phyloP scores from a whole-genome alignment of 2,113 vertebrate species.

The Oncorhynchus nerka region DNA sequence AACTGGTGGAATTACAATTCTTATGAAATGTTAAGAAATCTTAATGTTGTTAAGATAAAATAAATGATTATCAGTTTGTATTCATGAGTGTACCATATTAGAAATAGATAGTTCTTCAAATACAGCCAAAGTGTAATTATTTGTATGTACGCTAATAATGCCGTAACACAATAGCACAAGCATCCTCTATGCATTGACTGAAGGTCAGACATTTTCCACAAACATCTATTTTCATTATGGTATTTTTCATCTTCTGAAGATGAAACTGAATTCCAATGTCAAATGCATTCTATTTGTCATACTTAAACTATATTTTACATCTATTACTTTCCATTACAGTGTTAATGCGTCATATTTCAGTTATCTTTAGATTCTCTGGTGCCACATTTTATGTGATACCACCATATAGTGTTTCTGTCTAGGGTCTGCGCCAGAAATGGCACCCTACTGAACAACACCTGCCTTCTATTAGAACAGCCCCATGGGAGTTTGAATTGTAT shows the following conservation, averaged over 20 bases:
- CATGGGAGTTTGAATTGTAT: background rate
- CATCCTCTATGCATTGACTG: background rate
- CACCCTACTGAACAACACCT: background rate
- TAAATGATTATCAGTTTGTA: background rate
- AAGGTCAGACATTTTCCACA: background rate
- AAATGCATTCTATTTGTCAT: background rate
- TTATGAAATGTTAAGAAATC: background rate
- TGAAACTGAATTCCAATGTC: background rate
- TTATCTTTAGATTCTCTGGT: background rate
- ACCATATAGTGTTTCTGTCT: too few species aligned
- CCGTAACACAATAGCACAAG: background rate
- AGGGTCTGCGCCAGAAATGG: too few species aligned
- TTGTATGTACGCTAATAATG: background rate
- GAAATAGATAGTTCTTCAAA: background rate
- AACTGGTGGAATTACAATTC: background rate
- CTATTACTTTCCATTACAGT: background rate
- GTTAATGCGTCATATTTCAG: background rate
- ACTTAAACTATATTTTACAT: background rate
- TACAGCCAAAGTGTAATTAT: background rate
- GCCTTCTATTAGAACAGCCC: background rate
- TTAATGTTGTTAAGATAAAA: background rate
- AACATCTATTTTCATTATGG: background rate
- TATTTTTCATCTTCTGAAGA: too few species aligned
- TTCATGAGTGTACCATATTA: background rate
- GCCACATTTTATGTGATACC: background rate